These are phyloP conservation scores for Oxycera nigricornis DNA, from an alignment of 2,888 invertebrate genomes.

Conservation along the genomic window DNA sequence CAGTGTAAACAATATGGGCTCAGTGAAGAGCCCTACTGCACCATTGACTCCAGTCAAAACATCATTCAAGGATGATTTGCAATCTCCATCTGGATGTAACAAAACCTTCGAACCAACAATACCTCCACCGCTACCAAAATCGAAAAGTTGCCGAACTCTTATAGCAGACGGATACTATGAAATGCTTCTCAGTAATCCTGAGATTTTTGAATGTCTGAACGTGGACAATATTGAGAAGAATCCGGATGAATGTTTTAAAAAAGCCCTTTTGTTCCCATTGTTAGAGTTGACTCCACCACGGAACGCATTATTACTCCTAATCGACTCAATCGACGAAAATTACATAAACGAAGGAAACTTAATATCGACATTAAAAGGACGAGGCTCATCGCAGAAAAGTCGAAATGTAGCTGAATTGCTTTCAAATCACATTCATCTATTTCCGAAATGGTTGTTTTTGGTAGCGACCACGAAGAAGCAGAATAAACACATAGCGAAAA, in stretches of 20 bases:
- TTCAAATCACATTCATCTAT: slow-evolving; percentile 86
- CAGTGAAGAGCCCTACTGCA: slow-evolving; percentile 33
- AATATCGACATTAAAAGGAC: slow-evolving; percentile 65
- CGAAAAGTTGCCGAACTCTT: slow-evolving; percentile 68
- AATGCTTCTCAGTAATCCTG: slow-evolving; percentile 77
- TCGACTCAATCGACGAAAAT: slow-evolving; percentile 92
- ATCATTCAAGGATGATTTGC: slow-evolving; percentile 43
- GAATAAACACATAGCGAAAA: slow-evolving; percentile 79
- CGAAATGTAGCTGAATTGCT: slow-evolving; percentile 82
- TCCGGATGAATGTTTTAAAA: slow-evolving; percentile 91
- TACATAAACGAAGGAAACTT: slow-evolving; percentile 66
- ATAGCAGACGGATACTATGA: slow-evolving; percentile 84
- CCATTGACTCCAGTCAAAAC: background rate
- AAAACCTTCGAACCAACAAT: slow-evolving; percentile 56
- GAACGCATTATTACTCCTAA: slow-evolving; percentile 81
- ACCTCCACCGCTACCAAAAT: slow-evolving; percentile 63
- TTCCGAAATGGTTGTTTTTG: slow-evolving; percentile 92
- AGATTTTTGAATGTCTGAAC: slow-evolving; percentile 80
- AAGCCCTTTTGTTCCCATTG: slow-evolving; percentile 85
- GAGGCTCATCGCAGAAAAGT: slow-evolving; percentile 60
- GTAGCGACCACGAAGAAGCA: slow-evolving; percentile 88
- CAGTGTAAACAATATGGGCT: background rate
- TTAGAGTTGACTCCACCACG: slow-evolving; percentile 87
- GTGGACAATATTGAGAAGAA: slow-evolving; percentile 84
- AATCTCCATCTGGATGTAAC: slow-evolving; percentile 47